Evolutionary conservation across 2,113 vertebrate species (phyloP).

Genomic region (Trematocara stigmaticum): DNA sequence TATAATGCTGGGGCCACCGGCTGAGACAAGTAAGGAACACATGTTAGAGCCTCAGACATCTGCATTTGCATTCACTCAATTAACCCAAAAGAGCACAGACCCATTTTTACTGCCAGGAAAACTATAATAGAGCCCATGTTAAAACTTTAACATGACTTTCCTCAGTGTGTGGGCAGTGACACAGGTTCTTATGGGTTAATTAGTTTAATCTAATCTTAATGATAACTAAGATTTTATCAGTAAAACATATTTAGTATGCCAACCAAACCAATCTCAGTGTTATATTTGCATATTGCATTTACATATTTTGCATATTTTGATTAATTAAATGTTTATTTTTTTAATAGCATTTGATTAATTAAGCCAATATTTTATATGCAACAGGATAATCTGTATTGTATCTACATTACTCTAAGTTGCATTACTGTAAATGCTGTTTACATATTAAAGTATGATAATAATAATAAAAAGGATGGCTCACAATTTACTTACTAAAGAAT

Average conservation of each 20-base stretch:
- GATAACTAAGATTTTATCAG: too few species aligned
- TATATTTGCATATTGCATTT: neutral
- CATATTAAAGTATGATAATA: neutral
- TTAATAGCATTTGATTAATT: neutral
- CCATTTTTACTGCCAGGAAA: neutral
- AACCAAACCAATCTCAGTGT: neutral
- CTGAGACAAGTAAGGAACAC: slow-evolving; percentile 63
- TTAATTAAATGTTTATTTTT: neutral
- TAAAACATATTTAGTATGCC: neutral
- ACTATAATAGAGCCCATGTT: neutral
- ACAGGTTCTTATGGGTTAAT: neutral
- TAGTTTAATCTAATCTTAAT: neutral
- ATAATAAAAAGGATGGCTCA: neutral
- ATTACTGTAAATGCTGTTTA: neutral
- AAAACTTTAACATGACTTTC: neutral
- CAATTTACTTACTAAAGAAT: neutral
- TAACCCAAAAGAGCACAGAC: neutral
- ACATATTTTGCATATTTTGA: neutral
- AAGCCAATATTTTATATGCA: neutral
- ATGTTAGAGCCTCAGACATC: neutral
- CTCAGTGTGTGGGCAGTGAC: neutral
- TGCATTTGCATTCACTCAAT: neutral
- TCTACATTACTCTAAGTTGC: neutral
- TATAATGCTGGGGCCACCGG: slow-evolving; percentile 35
- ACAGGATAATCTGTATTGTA: neutral